These are phyloP conservation scores for Trogon melanurus DNA, from an alignment of 2,113 vertebrate species.

Conservation along the genomic window DNA sequence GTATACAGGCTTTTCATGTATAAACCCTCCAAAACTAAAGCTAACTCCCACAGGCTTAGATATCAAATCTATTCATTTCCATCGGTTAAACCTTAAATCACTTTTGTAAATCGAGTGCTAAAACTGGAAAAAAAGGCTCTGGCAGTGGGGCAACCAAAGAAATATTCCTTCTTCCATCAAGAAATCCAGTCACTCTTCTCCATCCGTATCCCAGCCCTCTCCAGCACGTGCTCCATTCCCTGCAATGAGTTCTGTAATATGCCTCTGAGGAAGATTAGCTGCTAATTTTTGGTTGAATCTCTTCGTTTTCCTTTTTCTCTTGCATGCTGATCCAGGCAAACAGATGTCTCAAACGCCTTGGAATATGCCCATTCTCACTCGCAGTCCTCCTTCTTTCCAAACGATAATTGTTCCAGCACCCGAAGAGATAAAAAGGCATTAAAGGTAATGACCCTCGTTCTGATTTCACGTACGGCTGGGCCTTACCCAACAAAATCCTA, in stretches of 20 bases:
- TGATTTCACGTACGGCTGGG: slow-evolving; percentile 41
- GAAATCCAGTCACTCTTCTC: background rate
- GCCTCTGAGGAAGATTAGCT: background rate
- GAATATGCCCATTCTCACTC: background rate
- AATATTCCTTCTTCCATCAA: background rate
- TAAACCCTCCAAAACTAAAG: background rate
- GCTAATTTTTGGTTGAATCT: background rate
- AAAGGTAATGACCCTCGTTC: slow-evolving; percentile 55
- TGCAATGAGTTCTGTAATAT: background rate
- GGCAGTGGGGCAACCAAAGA: background rate
- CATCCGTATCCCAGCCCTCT: background rate
- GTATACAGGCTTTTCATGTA: background rate
- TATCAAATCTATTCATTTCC: background rate
- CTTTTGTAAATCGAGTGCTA: background rate
- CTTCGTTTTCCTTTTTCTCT: background rate
- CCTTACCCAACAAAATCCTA: slow-evolving; percentile 47
- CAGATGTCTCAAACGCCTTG: slow-evolving; percentile 27
- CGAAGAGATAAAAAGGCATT: slow-evolving; percentile 48
- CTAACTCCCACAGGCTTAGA: background rate
- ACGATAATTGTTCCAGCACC: background rate
- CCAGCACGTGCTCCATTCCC: background rate
- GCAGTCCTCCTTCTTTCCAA: slow-evolving; percentile 11
- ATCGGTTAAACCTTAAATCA: background rate
- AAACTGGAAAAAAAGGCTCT: background rate
- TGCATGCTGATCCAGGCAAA: background rate